Evolutionary conservation across 2,797 vertebrate species (phyloP), one percentile per base, ranked within the genome.

Genomic region (Gadopsis bispinosus): DNA sequence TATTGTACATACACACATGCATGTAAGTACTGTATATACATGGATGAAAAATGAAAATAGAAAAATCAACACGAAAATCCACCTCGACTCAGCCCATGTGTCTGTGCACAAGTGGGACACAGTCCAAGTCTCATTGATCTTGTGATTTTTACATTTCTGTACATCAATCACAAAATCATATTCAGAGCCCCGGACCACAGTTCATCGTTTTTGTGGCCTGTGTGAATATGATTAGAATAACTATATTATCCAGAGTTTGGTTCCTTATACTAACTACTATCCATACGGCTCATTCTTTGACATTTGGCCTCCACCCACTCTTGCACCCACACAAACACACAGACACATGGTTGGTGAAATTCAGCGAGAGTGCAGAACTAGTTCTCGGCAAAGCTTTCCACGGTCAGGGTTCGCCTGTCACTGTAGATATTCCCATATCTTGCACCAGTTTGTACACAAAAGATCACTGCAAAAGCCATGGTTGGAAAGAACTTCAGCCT

Each of bases 221-320:
- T n/a, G 29, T 53, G 11, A 47, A 26, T 41, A 10, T 43, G n/a
- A 85, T 85, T 69, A 61, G 4, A 66, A 72, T 55, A 54, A 79
- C 59, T 61, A 61, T 62, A 33, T 53, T 53, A 60, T 11, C 7
- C 53, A 78, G 60, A 84, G 80, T 83, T 79, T 66, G 48, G 43
- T 74, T 83, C 59, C 75, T 68, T 67, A 53, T 22, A 63, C 20
- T 14, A 74, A 86, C 77, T 73, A 73, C 22, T 33, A 74, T 84
- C 82, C 80, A 80, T 83, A 75, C 63, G 63, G 56, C 69, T 69
- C 58, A 68, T 72, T 84, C 26, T 62, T 63, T 81, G 80, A 89
- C 86, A 86, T 84, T 88, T 90, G 89, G 74, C 83, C 79, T 84
- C 66, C 76, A 61, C 90, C 87, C 77, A 87, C 90, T 70, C 69